Base-by-base conservation (phyloP, 2,888 invertebrate genomes). In the Gastracanthus pulcherrimus region DNA sequence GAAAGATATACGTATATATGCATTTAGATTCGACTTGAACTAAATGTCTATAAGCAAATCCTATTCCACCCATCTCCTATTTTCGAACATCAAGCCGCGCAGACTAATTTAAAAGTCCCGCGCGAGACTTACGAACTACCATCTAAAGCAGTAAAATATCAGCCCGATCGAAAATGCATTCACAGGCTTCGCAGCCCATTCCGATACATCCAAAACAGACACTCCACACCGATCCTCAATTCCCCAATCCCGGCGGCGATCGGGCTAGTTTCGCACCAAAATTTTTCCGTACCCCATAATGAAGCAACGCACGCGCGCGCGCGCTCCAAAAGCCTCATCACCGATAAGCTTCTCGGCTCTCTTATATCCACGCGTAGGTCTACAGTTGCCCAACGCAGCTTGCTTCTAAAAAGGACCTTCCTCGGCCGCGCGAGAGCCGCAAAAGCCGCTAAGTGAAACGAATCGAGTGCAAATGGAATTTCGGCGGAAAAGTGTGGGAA, bases 401-500 rank as follows among this genome's bases (percentile, higher is more conserved):
- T n/a, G 45, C 4, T n/a, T n/a, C n/a, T 51, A 45, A 45, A 45
- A 45, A 45, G 45, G 45, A 45, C 45, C 16, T 41, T 7, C 13
- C 13, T 5, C 38, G 34, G 11, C 9, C 48, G 29, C 16, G 36
- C 45, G 64, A 26, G 5, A 66, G 23, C 29, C 66, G 76, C 67
- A 26, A 51, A 55, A 55, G 75, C 58, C 29, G 64, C 51, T 72
- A 79, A 79, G 79, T 74, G 79, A 79, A 79, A 79, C 74, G 67
- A 81, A 77, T 67, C 66, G 74, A 34, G 81, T 62, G 71, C 29
- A 41, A 81, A 77, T 71, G 81, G 75, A 69, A 74, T 55, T 64
- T 62, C 45, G 69, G 60, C n/a, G 70, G 58, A 77, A 74, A 77
- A 76, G 77, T 62, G 74, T 69, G 81, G 81, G 78, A 76, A 76